A percentile compares a stretch with the other conserved stretches of the same genome.
Evolutionary conservation across 2,797 vertebrate species (phyloP).

Genomic region (Pelobates cultripes): DNA sequence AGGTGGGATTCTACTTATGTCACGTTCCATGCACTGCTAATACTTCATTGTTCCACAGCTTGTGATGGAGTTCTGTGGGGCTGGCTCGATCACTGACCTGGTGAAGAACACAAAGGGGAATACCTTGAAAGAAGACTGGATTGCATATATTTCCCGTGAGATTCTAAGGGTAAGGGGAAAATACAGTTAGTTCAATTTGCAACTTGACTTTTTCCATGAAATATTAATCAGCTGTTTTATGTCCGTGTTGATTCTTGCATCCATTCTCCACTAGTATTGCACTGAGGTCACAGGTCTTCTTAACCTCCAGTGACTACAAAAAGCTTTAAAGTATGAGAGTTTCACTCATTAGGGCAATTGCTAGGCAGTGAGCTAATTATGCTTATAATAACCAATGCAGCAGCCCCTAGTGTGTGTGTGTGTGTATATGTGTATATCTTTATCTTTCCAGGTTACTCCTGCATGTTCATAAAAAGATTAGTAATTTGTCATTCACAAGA

Average conservation of each 20-base stretch:
- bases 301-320: background rate
- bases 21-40: slow-evolving; percentile 9
- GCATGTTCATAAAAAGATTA: background rate
- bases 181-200: background rate
- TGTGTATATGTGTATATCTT: background rate
- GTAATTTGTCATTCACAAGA: background rate
- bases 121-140: slow-evolving; percentile 97
- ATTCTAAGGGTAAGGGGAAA: slow-evolving; percentile 86
- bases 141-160: slow-evolving; percentile 97
- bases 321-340: background rate
- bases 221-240: slow-evolving; percentile 16
- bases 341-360: background rate
- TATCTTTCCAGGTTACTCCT: background rate
- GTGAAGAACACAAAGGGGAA: slow-evolving; percentile 99
- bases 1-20: background rate
- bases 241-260: slow-evolving; percentile 11
- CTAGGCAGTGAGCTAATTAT: background rate
- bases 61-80: slow-evolving; percentile 99
- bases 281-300: slow-evolving; percentile 1
- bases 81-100: slow-evolving; percentile 96
- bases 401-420: background rate
- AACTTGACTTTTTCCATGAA: slow-evolving; percentile 14
- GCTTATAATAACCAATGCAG: background rate
- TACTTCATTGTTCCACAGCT: slow-evolving; percentile 75
- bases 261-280: background rate